These are phyloP conservation scores for Drosophila subpulchrella DNA, from an alignment of 1,140 invertebrate species.

Conservation along the genomic window DNA sequence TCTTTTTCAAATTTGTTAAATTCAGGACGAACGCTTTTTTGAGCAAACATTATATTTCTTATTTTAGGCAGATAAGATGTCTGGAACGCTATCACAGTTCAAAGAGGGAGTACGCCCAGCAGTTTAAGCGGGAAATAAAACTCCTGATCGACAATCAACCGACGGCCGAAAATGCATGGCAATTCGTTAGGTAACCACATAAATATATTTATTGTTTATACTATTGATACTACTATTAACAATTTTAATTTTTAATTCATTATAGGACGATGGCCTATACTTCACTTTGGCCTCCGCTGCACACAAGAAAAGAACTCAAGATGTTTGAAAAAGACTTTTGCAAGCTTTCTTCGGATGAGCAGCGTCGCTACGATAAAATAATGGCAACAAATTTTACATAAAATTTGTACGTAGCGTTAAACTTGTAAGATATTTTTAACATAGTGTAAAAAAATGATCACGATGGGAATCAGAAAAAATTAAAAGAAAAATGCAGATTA, in stretches of 20 bases:
- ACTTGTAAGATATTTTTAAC: neutral
- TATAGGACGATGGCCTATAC: constrained; percentile 38
- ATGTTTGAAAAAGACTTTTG: constrained; percentile 28
- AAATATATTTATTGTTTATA: too few relatives aligned
- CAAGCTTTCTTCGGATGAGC: constrained; percentile 18
- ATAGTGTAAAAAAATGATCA: neutral
- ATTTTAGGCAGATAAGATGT: constrained; percentile 26
- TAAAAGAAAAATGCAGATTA: neutral
- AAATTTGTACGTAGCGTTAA: neutral
- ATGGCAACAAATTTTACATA: constrained; percentile 41
- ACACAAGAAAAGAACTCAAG: constrained; percentile 27
- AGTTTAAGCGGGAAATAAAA: constrained; percentile 38
- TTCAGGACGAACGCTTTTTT: too few relatives aligned
- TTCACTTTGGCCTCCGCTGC: constrained; percentile 45
- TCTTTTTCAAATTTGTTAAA: too few relatives aligned
- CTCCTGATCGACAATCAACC: constrained; percentile 33
- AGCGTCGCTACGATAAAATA: constrained; percentile 24
- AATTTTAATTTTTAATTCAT: neutral
- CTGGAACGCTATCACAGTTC: constrained; percentile 15
- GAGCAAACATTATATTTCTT: neutral
- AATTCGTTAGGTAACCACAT: constrained; percentile 29
- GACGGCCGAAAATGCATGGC: constrained; percentile 27
- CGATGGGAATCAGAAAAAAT: neutral
- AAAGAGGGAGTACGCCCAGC: constrained; percentile 5
- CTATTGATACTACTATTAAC: too few relatives aligned